Conservation (phyloP, 37 sponge, comb jelly and placozoan species). For the Petrosia ficiformis region DNA sequence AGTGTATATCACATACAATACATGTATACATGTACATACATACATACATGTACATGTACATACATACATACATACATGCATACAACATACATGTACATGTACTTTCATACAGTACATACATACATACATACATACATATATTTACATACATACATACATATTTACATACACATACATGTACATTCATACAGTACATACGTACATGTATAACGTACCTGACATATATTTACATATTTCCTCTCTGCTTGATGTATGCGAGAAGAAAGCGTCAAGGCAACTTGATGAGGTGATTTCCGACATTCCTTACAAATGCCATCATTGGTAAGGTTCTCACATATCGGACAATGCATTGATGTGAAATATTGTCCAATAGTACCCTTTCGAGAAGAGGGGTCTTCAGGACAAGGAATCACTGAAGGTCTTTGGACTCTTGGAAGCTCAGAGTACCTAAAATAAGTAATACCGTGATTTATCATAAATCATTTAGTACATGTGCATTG, state of each 20-base stretch:
- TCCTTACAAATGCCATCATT: conserved; percentile 43
- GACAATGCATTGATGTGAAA: conserved; percentile 76
- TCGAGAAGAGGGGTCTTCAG: background rate
- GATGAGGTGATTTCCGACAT: conserved; percentile 52
- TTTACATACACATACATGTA: no score
- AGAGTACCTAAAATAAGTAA: no score
- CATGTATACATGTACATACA: background rate
- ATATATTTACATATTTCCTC: background rate
- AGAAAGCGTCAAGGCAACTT: conserved; percentile 26
- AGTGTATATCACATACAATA: background rate
- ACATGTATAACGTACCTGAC: no score
- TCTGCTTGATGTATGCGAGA: background rate
- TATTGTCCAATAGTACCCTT: conserved; percentile 76
- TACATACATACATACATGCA: no score
- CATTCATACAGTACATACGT: no score
- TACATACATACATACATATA: no score
- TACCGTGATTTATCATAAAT: no score
- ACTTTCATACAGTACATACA: no score
- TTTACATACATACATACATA: no score
- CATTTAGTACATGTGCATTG: no score
- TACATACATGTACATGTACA: background rate
- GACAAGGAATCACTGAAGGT: background rate
- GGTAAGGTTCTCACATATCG: conserved; percentile 71
- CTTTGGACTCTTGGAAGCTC: no score
- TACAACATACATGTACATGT: no score